Conservation (phyloP, 2,797 vertebrate species). For the Pitangus sulphuratus region DNA sequence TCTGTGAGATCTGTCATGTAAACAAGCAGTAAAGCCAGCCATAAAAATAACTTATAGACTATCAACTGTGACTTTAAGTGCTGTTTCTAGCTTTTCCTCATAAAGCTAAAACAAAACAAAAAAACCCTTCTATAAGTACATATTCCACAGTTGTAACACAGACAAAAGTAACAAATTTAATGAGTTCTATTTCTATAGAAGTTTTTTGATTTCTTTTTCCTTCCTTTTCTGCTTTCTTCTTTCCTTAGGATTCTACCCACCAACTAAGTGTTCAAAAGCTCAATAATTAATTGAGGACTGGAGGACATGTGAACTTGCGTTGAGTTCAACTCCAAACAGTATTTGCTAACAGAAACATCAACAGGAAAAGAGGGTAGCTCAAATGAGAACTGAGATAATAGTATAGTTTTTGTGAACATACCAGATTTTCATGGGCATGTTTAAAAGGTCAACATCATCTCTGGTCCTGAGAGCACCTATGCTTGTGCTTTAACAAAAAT, state of each 20-base stretch:
- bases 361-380: not conserved
- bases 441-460: not conserved
- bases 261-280: not conserved
- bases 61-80: constrained; percentile 8
- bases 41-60: constrained; percentile 21
- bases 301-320: not conserved
- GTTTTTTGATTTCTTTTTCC: not conserved
- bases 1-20: not conserved
- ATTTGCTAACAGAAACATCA: not conserved
- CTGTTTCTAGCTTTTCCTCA: not conserved
- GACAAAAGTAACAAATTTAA: not conserved
- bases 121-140: fast-evolving
- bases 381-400: not conserved
- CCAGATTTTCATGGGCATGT: not conserved
- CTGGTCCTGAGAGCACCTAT: not conserved
- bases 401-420: not conserved
- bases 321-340: not conserved
- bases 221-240: not conserved
- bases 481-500: not conserved
- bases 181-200: not conserved
- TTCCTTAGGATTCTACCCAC: not conserved
- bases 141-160: not conserved
- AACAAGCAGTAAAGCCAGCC: constrained; percentile 15
- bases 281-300: not conserved
- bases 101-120: not conserved